Percentiles rank a stretch among this genome's conserved stretches.
Evolutionary conservation across 2,888 invertebrate genomes (phyloP).

Genomic region (Anthophora plumipes): DNA sequence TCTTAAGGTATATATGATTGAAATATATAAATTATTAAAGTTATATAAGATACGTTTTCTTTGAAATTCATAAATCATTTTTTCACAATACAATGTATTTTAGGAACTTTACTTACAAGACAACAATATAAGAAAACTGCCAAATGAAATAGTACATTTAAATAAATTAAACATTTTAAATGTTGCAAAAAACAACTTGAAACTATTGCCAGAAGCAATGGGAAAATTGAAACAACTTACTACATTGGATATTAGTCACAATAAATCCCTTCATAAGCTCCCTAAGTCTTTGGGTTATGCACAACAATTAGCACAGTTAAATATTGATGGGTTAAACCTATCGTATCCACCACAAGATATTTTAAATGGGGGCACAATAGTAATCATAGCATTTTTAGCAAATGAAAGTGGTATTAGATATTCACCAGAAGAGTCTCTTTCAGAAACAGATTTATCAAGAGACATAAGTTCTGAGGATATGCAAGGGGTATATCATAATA

Average conservation of each 20-base stretch:
- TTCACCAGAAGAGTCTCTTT: constrained; percentile 83
- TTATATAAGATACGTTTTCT: neutral
- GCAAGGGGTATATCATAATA: constrained; percentile 72
- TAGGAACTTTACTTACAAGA: constrained; percentile 91
- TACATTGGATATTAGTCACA: constrained; percentile 87
- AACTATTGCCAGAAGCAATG: constrained; percentile 87
- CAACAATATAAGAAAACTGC: constrained; percentile 90
- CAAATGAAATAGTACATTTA: constrained; percentile 88
- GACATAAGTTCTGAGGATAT: constrained; percentile 68
- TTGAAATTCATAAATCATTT: neutral
- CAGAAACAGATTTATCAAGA: constrained; percentile 79
- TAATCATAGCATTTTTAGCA: constrained; percentile 85
- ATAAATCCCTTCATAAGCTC: constrained; percentile 87
- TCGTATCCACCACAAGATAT: constrained; percentile 89
- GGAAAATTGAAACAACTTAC: constrained; percentile 88
- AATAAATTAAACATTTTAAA: constrained; percentile 89
- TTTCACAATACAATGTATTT: constrained; percentile 26
- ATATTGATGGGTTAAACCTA: constrained; percentile 88
- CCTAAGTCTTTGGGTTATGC: constrained; percentile 89
- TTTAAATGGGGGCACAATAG: constrained; percentile 86
- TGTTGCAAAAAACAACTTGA: constrained; percentile 90
- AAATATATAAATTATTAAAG: neutral
- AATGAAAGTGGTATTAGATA: constrained; percentile 86
- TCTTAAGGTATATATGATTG: constrained; percentile 86
- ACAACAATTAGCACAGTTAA: constrained; percentile 87